Evolutionary conservation across 2,113 vertebrate species (phyloP), one percentile per base, ranked within the genome.

Genomic region (Epinephelus fuscoguttatus): DNA sequence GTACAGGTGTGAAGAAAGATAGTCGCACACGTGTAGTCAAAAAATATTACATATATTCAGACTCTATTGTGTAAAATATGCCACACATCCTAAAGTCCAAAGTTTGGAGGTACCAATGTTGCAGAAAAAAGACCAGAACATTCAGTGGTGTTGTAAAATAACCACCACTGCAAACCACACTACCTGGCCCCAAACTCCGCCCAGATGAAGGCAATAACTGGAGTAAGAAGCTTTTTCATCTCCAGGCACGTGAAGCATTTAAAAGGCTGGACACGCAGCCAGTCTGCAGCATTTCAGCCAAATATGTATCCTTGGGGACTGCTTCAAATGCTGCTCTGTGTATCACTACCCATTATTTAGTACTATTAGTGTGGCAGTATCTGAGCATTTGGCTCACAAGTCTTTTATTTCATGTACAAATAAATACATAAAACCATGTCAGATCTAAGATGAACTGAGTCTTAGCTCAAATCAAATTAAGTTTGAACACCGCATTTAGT

Each of bases 121-220:
- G 49, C 10, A 27, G n/a, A 17, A 47, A 47, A 63, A 62, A 3
- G 11, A 50, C 27, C 7, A 60, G 19, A 69, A 60, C 19, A 49
- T 18, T 3, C 40, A 68, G 12, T 6, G 27, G 47, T n/a, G 56
- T 25, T 33, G 10, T 60, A 30, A 77, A 49, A 77, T 17, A 11
- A 78, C 23, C 30, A 45, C 6, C 27, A 49, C 21, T 1, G 9
- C 42, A 27, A 69, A 37, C 45, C 19, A 19, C n/a, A 19, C 62
- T 15, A 45, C 23, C 33, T 23, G 62, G 52, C 49, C 25, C 27
- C 27, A 7, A 61, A 62, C 56, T 70, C 27, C 19, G 42, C 6
- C 55, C 76, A 61, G 55, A 49, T 52, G 55, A 61, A 25, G 45
- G n/a, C 56, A 70, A 45, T 53, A 53, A 61, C 47, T 25, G n/a